Evolutionary conservation across 2,797 vertebrate species (phyloP).

Genomic region (Acrossocheilus fasciatus): DNA sequence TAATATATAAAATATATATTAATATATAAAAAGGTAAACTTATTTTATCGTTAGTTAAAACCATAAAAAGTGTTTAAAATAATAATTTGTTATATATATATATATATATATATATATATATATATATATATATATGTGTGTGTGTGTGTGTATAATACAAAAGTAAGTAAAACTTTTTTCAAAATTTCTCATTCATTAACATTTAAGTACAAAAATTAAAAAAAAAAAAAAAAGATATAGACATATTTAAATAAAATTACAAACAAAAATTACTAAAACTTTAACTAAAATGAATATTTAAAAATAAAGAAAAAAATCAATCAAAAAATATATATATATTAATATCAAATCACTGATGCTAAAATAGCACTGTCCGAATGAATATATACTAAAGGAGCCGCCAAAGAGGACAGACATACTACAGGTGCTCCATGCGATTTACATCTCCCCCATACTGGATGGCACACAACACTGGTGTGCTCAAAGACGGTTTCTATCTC

Average conservation of each 20-base stretch:
- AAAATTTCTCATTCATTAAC: background rate
- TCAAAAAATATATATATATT: too few species aligned
- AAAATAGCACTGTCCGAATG: background rate
- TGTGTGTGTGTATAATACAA: too few species aligned
- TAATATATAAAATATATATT: background rate
- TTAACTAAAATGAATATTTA: background rate
- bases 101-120: too few species aligned
- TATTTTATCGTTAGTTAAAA: too few species aligned
- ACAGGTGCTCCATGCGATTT: constrained; percentile 15
- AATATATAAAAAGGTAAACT: background rate
- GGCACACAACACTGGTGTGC: background rate
- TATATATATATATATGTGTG: too few species aligned
- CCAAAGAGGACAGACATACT: background rate
- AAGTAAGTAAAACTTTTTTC: too few species aligned
- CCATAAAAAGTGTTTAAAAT: background rate
- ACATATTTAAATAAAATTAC: background rate
- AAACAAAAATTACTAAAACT: background rate
- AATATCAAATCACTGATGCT: background rate
- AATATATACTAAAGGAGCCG: background rate
- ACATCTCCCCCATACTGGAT: background rate
- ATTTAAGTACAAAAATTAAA: too few species aligned
- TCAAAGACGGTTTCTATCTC: constrained; percentile 23
- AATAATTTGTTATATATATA: too few species aligned
- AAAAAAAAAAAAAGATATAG: too few species aligned
- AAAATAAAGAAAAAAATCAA: background rate